phyloP scores from a whole-genome alignment of 2,888 invertebrate genomes.

The Stegana nigrithorax region DNA sequence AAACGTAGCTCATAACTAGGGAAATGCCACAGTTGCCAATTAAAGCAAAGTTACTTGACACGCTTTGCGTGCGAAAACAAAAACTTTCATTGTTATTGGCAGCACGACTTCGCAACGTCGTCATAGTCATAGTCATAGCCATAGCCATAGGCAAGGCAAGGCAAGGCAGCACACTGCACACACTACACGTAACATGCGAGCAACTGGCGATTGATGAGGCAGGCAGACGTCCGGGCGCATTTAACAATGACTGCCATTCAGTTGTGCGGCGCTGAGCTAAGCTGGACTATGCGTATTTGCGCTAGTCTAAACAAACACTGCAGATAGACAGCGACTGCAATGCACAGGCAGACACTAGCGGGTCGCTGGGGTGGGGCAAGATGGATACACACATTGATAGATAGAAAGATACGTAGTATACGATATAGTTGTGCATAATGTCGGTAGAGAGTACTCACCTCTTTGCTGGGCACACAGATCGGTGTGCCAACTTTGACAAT shows the following conservation, averaged over 20 bases:
- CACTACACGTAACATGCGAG: no score
- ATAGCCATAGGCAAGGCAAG: no score
- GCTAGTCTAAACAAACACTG: no score
- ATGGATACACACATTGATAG: not conserved
- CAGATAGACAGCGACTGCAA: no score
- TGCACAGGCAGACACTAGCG: no score
- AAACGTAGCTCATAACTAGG: no score
- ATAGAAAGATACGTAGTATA: not conserved
- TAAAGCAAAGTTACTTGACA: not conserved
- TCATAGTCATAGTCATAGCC: not conserved
- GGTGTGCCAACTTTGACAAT: conserved; percentile 96
- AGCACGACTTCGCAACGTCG: not conserved
- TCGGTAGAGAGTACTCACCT: conserved; percentile 73
- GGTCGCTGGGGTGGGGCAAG: no score
- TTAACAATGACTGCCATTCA: not conserved
- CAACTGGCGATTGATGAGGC: not conserved
- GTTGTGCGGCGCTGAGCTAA: not conserved
- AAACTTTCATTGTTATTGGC: not conserved
- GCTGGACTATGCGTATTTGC: no score
- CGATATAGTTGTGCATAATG: no score
- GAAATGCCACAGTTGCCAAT: not conserved
- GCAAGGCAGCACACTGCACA: no score
- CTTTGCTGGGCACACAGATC: conserved; percentile 95
- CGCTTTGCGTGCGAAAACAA: not conserved
- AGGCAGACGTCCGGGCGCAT: not conserved